Percentiles rank a stretch among this genome's conserved stretches.
These are phyloP conservation scores for Ctena decussata DNA, from an alignment of 2,888 invertebrate species.

Conservation along the genomic window DNA sequence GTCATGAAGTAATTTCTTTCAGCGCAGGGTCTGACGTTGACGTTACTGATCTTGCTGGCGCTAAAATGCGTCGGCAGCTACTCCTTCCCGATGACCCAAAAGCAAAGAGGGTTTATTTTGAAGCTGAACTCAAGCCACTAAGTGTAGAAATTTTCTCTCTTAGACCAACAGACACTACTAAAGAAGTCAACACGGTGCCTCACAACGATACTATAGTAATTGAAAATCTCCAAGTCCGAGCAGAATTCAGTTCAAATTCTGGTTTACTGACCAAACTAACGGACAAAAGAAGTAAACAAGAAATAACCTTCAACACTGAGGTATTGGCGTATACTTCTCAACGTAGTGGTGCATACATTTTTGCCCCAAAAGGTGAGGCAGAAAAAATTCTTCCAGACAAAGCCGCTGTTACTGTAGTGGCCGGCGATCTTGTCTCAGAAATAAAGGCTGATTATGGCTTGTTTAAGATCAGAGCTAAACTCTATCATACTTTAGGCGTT, in stretches of 20 bases:
- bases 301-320: slow-evolving; percentile 87
- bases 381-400: slow-evolving; percentile 52
- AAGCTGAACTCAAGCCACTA: background rate
- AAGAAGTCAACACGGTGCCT: slow-evolving; percentile 42
- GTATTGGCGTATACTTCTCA: slow-evolving; percentile 95
- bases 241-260: slow-evolving; percentile 68
- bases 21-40: background rate
- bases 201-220: slow-evolving; percentile 51
- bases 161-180: slow-evolving; percentile 54
- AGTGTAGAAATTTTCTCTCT: background rate
- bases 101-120: background rate
- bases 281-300: slow-evolving; percentile 91
- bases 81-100: background rate
- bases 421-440: slow-evolving; percentile 94
- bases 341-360: slow-evolving; percentile 86
- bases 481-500: slow-evolving; percentile 72
- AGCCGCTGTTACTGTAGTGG: slow-evolving; percentile 92
- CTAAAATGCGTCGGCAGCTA: background rate
- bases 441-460: slow-evolving; percentile 90
- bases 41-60: background rate
- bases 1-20: slow-evolving; percentile 47
- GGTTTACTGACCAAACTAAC: slow-evolving; percentile 91
- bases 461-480: slow-evolving; percentile 68
- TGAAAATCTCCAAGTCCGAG: slow-evolving; percentile 73
- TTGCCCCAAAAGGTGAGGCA: slow-evolving; percentile 80